A percentile compares a stretch with the other conserved stretches of the same genome.
Evolutionary conservation across 2,113 vertebrate species (phyloP).

Genomic region (Crotalus viridis): DNA sequence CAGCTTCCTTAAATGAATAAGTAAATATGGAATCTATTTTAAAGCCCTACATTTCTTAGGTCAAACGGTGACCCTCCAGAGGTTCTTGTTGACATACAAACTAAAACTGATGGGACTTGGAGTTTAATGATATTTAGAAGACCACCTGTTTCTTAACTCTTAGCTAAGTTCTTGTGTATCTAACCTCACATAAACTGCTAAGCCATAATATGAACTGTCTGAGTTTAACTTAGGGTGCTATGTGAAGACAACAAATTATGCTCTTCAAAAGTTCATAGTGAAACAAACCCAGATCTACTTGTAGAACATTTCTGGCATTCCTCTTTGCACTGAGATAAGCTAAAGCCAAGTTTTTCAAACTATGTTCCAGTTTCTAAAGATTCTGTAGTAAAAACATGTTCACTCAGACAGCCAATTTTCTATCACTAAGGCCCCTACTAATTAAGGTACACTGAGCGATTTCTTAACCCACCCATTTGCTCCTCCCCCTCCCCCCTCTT

Average conservation of each 20-base stretch:
- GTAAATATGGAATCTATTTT: background rate
- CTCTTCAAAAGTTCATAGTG: background rate
- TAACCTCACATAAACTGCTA: background rate
- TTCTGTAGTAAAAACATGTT: background rate
- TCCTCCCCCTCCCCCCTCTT: background rate
- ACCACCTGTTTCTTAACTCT: no score
- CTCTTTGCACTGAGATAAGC: background rate
- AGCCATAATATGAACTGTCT: background rate
- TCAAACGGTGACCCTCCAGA: background rate
- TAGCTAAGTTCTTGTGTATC: background rate
- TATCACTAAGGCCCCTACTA: background rate
- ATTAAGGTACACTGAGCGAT: background rate
- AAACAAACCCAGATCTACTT: background rate
- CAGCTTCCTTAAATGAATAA: background rate
- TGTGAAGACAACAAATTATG: background rate
- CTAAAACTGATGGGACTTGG: background rate
- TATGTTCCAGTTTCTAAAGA: background rate
- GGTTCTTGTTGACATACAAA: background rate
- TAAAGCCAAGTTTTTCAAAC: background rate
- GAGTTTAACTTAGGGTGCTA: background rate
- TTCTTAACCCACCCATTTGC: background rate
- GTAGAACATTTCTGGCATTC: background rate
- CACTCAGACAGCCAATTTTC: background rate
- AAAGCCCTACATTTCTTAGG: background rate
- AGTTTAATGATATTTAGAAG: background rate